Base-by-base conservation (phyloP, 2,888 invertebrate species). In the Creontiades dilutus region DNA sequence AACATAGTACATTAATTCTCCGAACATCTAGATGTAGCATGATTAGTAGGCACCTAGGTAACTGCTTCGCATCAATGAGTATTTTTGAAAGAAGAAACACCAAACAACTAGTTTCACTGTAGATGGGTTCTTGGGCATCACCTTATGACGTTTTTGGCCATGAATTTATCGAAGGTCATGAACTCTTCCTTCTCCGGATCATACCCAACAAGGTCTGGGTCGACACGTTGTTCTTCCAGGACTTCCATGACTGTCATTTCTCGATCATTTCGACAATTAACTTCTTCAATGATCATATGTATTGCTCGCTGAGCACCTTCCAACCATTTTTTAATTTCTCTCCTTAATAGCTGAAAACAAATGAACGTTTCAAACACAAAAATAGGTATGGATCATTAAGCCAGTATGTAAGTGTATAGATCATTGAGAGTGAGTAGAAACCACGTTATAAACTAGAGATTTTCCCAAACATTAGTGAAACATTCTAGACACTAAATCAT, bases 181-280 rank as follows among this genome's bases (percentile, higher is more conserved):
- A 85, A 85, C n/a, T 85, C 57, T 13, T 85, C 85, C 16, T 4
- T 14, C 7, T 28, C 14, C 9, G 27, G n/a, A 16, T 85, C 85
- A 23, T 85, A 85, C 16, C 85, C 85, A 13, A 85, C 61, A n/a
- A 61, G 57, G n/a, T 85, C 37, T 11, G 85, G 85, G 85, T 85
- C 61, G 85, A 85, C 55, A 19, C 61, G 23, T 28, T 85, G 85
- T 19, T 85, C 85, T 37, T 37, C 0, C 3, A 85, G 61, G 13
- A 85, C 57, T n/a, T 61, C 57, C 61, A 61, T 61, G 0, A 85
- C 85, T 0, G 57, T 57, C 85, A 85, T 57, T 12, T 85, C 37
- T 85, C 48, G 52, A 27, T 57, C 85, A 28, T 57, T 61, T 61
- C 37, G 85, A 14, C 13, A 37, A 61, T 37, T 46, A 12, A 85